Conservation (phyloP, 2,888 invertebrate species). For the Volucella zonaria region DNA sequence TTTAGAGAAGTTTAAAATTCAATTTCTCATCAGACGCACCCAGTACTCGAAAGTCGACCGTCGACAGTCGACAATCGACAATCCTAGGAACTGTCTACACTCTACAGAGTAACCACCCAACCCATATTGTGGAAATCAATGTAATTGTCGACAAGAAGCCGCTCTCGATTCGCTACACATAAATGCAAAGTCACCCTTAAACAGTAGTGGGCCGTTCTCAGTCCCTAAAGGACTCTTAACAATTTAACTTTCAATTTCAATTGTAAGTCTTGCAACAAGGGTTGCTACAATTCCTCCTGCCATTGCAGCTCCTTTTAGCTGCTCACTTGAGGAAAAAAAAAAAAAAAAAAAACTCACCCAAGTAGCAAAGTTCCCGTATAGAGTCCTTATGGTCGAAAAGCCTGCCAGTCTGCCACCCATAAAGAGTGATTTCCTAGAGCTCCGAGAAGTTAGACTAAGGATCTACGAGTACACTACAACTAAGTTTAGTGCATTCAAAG, state of each 20-base stretch:
- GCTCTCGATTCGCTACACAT: conserved; percentile 72
- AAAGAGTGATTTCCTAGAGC: conserved; percentile 71
- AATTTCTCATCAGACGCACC: conserved; percentile 68
- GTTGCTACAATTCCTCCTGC: conserved; percentile 19
- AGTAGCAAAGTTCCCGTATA: conserved; percentile 60
- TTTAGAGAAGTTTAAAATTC: conserved; percentile 73
- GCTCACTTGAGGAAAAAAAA: conserved; percentile 49
- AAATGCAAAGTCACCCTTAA: conserved; percentile 70
- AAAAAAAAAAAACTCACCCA: conserved; percentile 39
- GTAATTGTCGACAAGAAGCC: conserved; percentile 72
- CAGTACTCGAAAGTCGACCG: conserved; percentile 18
- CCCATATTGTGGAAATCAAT: conserved; percentile 71
- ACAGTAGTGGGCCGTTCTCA: conserved; percentile 22
- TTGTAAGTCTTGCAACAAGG: conserved; percentile 64
- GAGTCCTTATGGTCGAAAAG: conserved; percentile 72
- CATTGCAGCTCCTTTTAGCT: conserved; percentile 18
- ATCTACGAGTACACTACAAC: conserved; percentile 52
- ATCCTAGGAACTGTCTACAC: background rate
- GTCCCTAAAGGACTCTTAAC: conserved; percentile 61
- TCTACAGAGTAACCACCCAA: conserved; percentile 21
- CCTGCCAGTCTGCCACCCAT: conserved; percentile 74
- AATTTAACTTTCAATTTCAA: conserved; percentile 74
- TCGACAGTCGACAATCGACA: conserved; percentile 5
- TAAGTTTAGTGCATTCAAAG: conserved; percentile 67
- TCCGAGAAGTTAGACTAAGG: conserved; percentile 60